Conservation (phyloP, 64 coral and sea anemone species). For the Orbicella faveolata region DNA sequence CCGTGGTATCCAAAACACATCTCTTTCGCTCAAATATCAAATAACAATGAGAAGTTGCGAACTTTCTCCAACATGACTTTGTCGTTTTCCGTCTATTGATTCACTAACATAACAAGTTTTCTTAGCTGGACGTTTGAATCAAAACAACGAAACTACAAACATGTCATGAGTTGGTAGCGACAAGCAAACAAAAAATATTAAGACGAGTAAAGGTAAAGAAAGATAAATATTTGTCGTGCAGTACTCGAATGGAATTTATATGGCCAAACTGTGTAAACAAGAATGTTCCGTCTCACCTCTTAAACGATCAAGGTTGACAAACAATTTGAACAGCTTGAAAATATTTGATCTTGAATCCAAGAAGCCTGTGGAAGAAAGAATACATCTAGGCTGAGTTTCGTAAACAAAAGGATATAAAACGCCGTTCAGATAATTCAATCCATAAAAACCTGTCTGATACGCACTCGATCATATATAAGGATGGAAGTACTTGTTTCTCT, state of each 20-base stretch:
- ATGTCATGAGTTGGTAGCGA: not conserved
- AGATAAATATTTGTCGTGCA: slow-evolving; percentile 28
- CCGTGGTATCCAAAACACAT: not conserved
- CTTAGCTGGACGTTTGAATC: not conserved
- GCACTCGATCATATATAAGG: not conserved
- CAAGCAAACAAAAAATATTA: not conserved
- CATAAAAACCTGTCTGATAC: not conserved
- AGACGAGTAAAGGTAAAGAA: not conserved
- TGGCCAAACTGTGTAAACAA: slow-evolving; percentile 29
- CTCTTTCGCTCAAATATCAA: not conserved
- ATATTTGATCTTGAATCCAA: slow-evolving; percentile 4
- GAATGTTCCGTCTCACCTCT: not conserved
- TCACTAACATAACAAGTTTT: not conserved
- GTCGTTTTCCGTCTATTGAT: not conserved
- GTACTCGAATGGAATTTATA: slow-evolving; percentile 34
- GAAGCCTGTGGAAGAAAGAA: not conserved
- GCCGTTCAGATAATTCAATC: not conserved
- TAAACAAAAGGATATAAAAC: not conserved
- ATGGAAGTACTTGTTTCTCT: not conserved
- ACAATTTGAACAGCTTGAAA: slow-evolving; percentile 5
- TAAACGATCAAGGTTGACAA: slow-evolving; percentile 26
- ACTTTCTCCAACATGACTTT: not conserved
- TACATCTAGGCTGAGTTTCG: not conserved
- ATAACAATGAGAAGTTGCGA: not conserved
- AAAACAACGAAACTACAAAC: slow-evolving; percentile 17